Evolutionary conservation across 2,113 vertebrate genomes (phyloP).

Genomic region (Siniperca chuatsi): DNA sequence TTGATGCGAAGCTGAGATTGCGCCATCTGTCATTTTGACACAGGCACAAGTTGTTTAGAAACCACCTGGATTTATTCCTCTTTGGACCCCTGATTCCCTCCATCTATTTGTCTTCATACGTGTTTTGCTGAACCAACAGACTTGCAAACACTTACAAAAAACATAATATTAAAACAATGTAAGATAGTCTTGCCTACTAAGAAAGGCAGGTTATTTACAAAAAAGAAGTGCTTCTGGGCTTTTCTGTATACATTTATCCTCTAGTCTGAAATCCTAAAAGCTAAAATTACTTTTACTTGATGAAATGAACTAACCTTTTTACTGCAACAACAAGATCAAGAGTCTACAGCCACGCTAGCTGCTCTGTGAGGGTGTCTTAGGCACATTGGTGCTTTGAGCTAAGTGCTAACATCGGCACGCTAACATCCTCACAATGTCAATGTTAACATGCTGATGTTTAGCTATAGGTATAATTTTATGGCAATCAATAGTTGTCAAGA

Average conservation of each 20-base stretch:
- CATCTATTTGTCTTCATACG: not conserved
- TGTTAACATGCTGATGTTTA: no score
- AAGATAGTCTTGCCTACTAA: not conserved
- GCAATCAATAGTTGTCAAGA: not conserved
- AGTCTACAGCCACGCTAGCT: not conserved
- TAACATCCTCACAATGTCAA: no score
- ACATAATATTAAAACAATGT: not conserved
- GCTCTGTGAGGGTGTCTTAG: not conserved
- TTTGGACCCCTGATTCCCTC: constrained; percentile 7
- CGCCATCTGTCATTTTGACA: constrained; percentile 69
- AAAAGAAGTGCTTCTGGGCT: not conserved
- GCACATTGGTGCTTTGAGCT: no score
- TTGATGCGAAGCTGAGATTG: constrained; percentile 50
- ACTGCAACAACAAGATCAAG: not conserved
- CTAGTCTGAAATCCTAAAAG: not conserved
- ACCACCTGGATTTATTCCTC: constrained; percentile 38
- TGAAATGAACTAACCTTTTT: not conserved
- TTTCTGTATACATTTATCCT: not conserved
- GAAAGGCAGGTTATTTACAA: not conserved
- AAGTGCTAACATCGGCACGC: no score
- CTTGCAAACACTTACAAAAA: not conserved
- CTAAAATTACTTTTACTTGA: not conserved
- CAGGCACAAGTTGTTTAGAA: constrained; percentile 42
- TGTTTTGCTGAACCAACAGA: constrained; percentile 35
- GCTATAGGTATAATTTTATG: not conserved